These are phyloP conservation scores for Cerastis rubricosa DNA, from an alignment of 2,888 invertebrate species.

Conservation along the genomic window DNA sequence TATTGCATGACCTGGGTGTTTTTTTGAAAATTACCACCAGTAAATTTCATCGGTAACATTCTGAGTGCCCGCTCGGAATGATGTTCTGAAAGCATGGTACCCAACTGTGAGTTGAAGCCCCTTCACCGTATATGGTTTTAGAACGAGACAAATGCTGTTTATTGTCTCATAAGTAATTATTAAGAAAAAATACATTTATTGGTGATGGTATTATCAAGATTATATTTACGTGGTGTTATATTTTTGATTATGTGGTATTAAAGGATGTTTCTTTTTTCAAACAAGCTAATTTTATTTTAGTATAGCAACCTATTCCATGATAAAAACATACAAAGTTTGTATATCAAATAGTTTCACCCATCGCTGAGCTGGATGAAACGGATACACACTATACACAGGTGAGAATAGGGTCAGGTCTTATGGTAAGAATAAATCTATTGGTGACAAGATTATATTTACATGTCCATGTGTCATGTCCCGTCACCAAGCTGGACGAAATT, in stretches of 20 bases:
- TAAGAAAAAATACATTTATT: neutral
- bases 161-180: neutral
- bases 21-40: too few species aligned
- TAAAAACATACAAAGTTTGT: neutral
- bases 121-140: conserved; percentile 5
- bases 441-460: too few species aligned
- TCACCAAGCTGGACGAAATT: neutral
- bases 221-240: conserved; percentile 16
- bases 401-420: too few species aligned
- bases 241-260: conserved; percentile 36
- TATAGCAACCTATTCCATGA: neutral
- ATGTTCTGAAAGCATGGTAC: too few species aligned
- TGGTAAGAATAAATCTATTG: too few species aligned
- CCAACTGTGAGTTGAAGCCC: too few species aligned
- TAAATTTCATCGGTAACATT: too few species aligned
- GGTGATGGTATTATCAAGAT: conserved; percentile 36
- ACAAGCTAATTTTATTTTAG: neutral
- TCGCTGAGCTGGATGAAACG: neutral
- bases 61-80: too few species aligned
- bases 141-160: neutral
- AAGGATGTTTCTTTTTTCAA: conserved; percentile 14
- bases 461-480: too few species aligned
- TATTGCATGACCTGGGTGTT: too few species aligned
- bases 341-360: neutral
- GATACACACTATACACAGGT: too few species aligned